Conservation (phyloP, 2,797 vertebrate species). For the Chrosomus eos region DNA sequence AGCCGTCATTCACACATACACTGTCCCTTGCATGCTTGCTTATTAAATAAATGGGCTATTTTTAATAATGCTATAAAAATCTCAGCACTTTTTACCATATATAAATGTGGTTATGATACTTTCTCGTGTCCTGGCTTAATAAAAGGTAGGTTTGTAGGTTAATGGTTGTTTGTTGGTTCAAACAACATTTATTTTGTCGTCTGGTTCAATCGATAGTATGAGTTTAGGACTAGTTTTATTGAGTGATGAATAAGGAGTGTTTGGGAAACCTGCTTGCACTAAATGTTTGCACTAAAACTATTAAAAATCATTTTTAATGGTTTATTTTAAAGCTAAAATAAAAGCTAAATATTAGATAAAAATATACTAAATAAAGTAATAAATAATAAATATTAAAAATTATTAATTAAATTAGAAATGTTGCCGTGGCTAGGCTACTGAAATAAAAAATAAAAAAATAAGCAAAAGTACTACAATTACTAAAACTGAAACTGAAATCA, state of each 20-base stretch:
- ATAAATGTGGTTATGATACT: constrained; percentile 4
- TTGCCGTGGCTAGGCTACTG: not conserved
- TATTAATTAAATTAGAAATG: not conserved
- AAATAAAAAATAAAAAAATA: not conserved
- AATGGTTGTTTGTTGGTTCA: not conserved
- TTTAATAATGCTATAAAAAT: not conserved
- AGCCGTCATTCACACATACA: not conserved
- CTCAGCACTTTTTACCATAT: not conserved
- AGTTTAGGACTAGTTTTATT: not conserved
- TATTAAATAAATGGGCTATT: not conserved
- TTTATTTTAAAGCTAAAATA: not conserved
- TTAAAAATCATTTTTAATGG: not conserved
- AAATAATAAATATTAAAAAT: no score
- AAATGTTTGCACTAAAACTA: not conserved
- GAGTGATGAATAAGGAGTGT: not conserved
- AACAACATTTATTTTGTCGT: not conserved
- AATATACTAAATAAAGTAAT: not conserved
- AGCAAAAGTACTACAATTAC: not conserved
- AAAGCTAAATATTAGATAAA: no score
- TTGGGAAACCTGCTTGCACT: not conserved
- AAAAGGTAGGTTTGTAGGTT: not conserved
- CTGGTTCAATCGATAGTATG: not conserved
- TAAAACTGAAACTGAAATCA: not conserved
- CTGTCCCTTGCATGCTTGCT: not conserved
- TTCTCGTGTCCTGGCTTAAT: not conserved